Base-by-base conservation (phyloP, 2,888 invertebrate genomes). In the Spatulosminthurus flaviceps region DNA sequence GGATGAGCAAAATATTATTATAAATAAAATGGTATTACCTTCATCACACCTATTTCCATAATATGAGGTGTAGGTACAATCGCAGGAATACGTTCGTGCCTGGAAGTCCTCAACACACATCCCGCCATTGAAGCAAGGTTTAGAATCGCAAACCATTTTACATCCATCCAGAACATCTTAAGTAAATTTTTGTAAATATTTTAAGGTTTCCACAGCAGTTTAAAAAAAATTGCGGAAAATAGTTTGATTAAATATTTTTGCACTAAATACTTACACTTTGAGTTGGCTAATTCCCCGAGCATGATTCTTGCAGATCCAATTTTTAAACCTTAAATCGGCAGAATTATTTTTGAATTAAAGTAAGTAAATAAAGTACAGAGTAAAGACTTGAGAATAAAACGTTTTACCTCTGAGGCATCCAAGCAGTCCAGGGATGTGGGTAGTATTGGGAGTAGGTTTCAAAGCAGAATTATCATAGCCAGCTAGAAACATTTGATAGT, bases 51-150 rank as follows among this genome's bases (percentile, higher is more conserved):
- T 92, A 85, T 95, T 94, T 19, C 96, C 96, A 84, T 94, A 93
- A 87, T 95, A 96, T 79, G 95, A 96, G 0, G 96, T 96, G 81
- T 93, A 91, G 85, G 95, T 94, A 85, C 96, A 96, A 84, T 95
- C 92, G 86, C 97, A 97, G 13, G 93, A 92, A 84, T 94, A 94
- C 83, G 93, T 93, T 86, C 94, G 94, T 82, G 93, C 92, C 19
- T 92, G 92, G 87, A 97, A 97, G 87, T 95, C 94, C 88, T 96
- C 96, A 1, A 94, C 93, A 86, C 96, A 96, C 22, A 93, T 90
- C 0, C 96, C 96, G 67, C 93, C 92, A 86, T 96, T 94, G 86
- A 94, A 94, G 86, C 96, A 96, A 0, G 96, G 96, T 75, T 93
- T 91, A 0, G 92, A 91, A 86, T 96, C 95, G 86, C 96, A 96